Base-by-base conservation (phyloP, 2,888 invertebrate species). In the Noctua pronuba region DNA sequence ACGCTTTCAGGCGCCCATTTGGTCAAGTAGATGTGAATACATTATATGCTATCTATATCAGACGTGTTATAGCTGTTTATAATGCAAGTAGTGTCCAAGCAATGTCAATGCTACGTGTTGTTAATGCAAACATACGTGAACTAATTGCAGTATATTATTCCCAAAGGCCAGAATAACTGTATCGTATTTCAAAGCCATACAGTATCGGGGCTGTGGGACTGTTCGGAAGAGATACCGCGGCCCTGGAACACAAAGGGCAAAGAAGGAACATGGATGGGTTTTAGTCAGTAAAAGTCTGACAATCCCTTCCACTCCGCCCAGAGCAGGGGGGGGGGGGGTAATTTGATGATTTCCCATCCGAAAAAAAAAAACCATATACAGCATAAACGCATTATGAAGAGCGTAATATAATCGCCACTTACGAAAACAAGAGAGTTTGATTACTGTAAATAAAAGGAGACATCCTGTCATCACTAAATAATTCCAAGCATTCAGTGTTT, bases 11-110 rank as follows among this genome's bases (percentile, higher is more conserved):
- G 55, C 78, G 84, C 86, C 85, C 87, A 89, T 84, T 84, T 84
- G 89, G 88, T 89, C 90, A 90, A 87, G 77, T 85, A 76, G 76
- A 75, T 75, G 79, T 76, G 79, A 80, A 86, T 83, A 77, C 28
- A 81, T 78, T 74, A 78, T 74, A 71, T n/a, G 44, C n/a, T 41
- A 62, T 71, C n/a, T 67, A 52, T 66, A 62, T 49, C 60, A 11
- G 11, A 35, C n/a, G 41, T 58, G 52, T 60, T 62, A 60, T 38
- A 68, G 46, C 82, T 78, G 67, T 65, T 85, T 76, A 58, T 58
- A 44, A 78, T 81, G 71, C 82, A 75, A 72, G 76, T 49, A 62
- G 72, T 49, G 72, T 74, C 58, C 44, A 71, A 74, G 75, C 76
- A 75, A 81, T 78, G 84, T 84, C 71, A 75, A 85, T 85, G 49